These are phyloP conservation scores for Aromia moschata DNA, from an alignment of 2,888 invertebrate genomes.

Conservation along the genomic window DNA sequence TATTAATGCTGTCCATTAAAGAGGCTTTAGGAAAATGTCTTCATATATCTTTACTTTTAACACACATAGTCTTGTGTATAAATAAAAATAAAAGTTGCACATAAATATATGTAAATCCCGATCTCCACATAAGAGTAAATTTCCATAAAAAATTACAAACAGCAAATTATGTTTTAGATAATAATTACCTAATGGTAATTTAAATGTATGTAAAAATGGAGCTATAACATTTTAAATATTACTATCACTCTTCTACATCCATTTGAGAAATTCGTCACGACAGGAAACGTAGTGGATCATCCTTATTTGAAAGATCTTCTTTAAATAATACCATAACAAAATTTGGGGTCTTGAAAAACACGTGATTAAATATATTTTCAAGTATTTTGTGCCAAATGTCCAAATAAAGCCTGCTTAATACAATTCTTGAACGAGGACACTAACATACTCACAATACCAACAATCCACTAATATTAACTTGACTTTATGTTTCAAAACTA, in stretches of 20 bases:
- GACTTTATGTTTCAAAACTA: too few relatives aligned
- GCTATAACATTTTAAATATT: slow-evolving; percentile 10
- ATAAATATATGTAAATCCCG: slow-evolving; percentile 12
- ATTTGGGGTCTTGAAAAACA: slow-evolving; percentile 12
- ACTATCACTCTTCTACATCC: slow-evolving; percentile 11
- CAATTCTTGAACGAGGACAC: neutral
- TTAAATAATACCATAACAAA: slow-evolving; percentile 8
- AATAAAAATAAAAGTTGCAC: too few relatives aligned
- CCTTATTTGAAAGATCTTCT: slow-evolving; percentile 12
- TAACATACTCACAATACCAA: too few relatives aligned
- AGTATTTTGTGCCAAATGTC: slow-evolving; percentile 2
- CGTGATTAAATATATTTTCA: slow-evolving; percentile 1
- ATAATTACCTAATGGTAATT: slow-evolving; percentile 22
- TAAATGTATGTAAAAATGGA: slow-evolving; percentile 13
- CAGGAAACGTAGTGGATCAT: slow-evolving; percentile 2
- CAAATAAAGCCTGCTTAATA: slow-evolving; percentile 20
- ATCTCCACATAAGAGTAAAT: slow-evolving; percentile 1
- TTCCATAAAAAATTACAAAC: slow-evolving; percentile 14
- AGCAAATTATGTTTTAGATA: slow-evolving; percentile 16
- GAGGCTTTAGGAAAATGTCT: too few relatives aligned
- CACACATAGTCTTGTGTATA: too few relatives aligned
- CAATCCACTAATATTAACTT: too few relatives aligned
- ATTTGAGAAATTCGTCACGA: slow-evolving; percentile 8
- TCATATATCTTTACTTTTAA: too few relatives aligned
- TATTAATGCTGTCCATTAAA: too few relatives aligned